Evolutionary conservation across 2,888 invertebrate species (phyloP), one percentile per base, ranked within the genome.

Genomic region (Acrobasis suavella): DNA sequence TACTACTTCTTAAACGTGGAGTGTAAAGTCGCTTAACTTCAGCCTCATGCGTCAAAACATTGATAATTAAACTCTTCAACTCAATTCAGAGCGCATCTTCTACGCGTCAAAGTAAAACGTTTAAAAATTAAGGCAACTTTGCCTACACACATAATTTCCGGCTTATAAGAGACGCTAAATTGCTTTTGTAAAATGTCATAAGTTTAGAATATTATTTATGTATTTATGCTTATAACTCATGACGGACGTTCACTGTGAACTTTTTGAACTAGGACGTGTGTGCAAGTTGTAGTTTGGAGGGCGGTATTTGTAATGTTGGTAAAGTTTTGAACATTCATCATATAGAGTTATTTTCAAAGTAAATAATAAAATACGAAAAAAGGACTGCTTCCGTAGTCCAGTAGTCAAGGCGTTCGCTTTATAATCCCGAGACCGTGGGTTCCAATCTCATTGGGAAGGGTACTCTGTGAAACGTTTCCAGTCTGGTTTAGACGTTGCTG

Each of bases 171-270:
- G 37, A 38, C 3, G n/a, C n/a, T 37, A 16, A 56, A 56, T 56
- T 56, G 56, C 56, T 56, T 56, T 56, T 58, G 15, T 49, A 16
- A 58, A 32, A 49, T 56, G 65, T 46, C 66, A 62, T 60, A 67
- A 65, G 66, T 55, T 55, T 55, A 16, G 38, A 55, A 55, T 55
- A 55, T 55, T 22, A 2, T 2, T 22, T 16, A 55, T 37, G 17
- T 39, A n/a, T 37, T 51, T 37, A n/a, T 37, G 37, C 15, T n/a
- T 9, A 8, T n/a, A n/a, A n/a, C n/a, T n/a, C n/a, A n/a, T 38
- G 55, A 55, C 32, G 39, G 38, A 39, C 8, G 32, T 32, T 7
- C 55, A 55, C 9, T 22, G 10, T 5, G 15, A 39, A 55, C n/a
- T 55, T 55, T 55, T 0, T 6, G 32, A 32, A 32, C 32, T 32